Percentiles rank a stretch among this genome's conserved stretches.
phyloP scores from a whole-genome alignment of 1,140 invertebrate genomes.

The Ceratoteleas bidentatus region DNA sequence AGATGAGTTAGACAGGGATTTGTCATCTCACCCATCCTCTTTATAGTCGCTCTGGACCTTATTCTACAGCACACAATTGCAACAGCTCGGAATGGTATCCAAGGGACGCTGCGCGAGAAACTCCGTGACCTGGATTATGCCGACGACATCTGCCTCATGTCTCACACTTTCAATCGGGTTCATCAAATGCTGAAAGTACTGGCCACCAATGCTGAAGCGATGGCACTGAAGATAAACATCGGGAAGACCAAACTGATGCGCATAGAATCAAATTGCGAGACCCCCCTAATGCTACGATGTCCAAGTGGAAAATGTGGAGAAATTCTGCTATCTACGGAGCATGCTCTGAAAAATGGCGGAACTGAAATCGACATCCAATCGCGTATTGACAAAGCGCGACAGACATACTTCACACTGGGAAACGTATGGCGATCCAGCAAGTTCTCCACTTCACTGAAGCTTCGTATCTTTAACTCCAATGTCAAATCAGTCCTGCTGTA shows the following conservation, averaged over 20 bases:
- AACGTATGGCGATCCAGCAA: slow-evolving; percentile 30
- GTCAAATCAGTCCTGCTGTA: background rate
- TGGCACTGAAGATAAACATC: slow-evolving; percentile 25
- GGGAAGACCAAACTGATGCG: slow-evolving; percentile 18
- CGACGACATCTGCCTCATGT: slow-evolving; percentile 28
- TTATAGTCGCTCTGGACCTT: slow-evolving; percentile 17
- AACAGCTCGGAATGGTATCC: slow-evolving; percentile 13
- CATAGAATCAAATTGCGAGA: background rate
- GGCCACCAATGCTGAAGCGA: slow-evolving; percentile 7
- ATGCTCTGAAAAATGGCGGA: slow-evolving; percentile 26
- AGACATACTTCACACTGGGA: slow-evolving; percentile 10
- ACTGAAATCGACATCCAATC: slow-evolving; percentile 18
- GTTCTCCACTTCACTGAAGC: slow-evolving; percentile 19
- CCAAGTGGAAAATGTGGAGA: slow-evolving; percentile 23
- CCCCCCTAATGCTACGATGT: background rate
- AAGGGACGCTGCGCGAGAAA: slow-evolving; percentile 35
- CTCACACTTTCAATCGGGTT: slow-evolving; percentile 16
- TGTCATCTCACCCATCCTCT: slow-evolving; percentile 23
- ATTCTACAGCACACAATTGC: slow-evolving; percentile 9
- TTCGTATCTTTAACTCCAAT: slow-evolving; percentile 29
- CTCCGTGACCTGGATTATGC: slow-evolving; percentile 32
- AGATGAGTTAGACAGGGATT: slow-evolving; percentile 24
- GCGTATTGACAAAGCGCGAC: slow-evolving; percentile 22
- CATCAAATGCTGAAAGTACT: slow-evolving; percentile 21
- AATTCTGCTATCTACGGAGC: slow-evolving; percentile 30